phyloP scores from a whole-genome alignment of 2,888 invertebrate genomes.

The Molorchus minor region DNA sequence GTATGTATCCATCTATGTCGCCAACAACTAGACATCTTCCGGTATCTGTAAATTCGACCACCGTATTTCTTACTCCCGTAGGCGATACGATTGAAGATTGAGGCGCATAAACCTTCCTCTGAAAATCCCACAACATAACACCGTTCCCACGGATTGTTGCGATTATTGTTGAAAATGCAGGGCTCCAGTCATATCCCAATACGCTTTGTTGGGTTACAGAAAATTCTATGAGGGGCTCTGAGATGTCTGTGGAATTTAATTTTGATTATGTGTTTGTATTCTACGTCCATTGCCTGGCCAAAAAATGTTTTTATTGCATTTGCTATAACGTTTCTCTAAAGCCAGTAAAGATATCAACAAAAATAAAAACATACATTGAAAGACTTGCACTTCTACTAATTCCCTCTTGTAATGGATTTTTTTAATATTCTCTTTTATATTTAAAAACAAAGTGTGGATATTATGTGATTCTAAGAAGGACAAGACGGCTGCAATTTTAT shows the following conservation, averaged over 20 bases:
- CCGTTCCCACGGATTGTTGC: slow-evolving; percentile 72
- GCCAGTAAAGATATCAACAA: no score
- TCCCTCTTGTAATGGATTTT: no score
- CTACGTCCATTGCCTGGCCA: no score
- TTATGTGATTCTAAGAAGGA: no score
- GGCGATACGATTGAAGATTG: slow-evolving; percentile 69
- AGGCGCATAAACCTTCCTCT: slow-evolving; percentile 75
- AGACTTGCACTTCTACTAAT: no score
- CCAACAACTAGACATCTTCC: slow-evolving; percentile 71
- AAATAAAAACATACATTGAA: no score
- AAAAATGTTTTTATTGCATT: no score
- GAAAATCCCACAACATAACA: slow-evolving; percentile 82
- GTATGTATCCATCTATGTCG: slow-evolving; percentile 73
- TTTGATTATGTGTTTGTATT: no score
- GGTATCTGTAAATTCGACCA: slow-evolving; percentile 71
- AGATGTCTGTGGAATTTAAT: slow-evolving; percentile 53
- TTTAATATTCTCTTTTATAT: no score
- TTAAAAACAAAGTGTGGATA: no score
- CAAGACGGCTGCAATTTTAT: no score
- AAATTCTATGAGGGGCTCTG: slow-evolving; percentile 65
- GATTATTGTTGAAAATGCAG: slow-evolving; percentile 78
- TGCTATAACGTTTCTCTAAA: no score
- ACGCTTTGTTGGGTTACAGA: slow-evolving; percentile 64
- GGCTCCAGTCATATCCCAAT: slow-evolving; percentile 74
- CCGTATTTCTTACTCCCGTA: slow-evolving; percentile 63